Evolutionary conservation across 2,797 vertebrate species (phyloP).

Genomic region (Thalassophryne amazonica): DNA sequence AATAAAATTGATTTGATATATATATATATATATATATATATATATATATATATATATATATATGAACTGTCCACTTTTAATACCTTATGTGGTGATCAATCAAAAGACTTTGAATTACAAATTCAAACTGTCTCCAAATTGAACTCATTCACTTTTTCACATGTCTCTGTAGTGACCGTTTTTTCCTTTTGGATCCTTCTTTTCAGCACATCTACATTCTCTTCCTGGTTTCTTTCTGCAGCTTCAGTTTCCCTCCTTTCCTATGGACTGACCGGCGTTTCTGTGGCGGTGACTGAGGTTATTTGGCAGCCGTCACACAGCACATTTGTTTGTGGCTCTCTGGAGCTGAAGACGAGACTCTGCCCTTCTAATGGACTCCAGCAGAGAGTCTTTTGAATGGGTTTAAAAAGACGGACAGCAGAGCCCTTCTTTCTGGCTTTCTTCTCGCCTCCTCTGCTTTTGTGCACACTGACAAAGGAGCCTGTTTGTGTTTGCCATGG

Average conservation of each 20-base stretch:
- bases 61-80: too few relatives aligned
- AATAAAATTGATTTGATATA: too few relatives aligned
- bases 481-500: slow-evolving; percentile 58
- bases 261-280: slow-evolving; percentile 48
- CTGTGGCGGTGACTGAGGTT: slow-evolving; percentile 65
- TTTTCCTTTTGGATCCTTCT: slow-evolving; percentile 4
- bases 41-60: too few relatives aligned
- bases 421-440: slow-evolving; percentile 51
- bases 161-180: not conserved
- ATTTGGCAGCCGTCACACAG: slow-evolving; percentile 67
- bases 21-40: too few relatives aligned
- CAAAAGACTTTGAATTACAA: too few relatives aligned
- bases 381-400: slow-evolving; percentile 65
- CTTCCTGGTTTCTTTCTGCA: slow-evolving; percentile 26
- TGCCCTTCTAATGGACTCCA: slow-evolving; percentile 67
- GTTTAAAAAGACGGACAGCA: slow-evolving; percentile 54
- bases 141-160: too few relatives aligned
- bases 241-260: slow-evolving; percentile 19
- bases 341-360: slow-evolving; percentile 67
- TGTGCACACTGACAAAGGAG: slow-evolving; percentile 62
- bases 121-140: too few relatives aligned
- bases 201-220: not conserved
- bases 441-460: slow-evolving; percentile 44
- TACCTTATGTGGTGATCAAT: too few relatives aligned
- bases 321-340: slow-evolving; percentile 70